Percentiles rank a stretch among this genome's conserved stretches.
Conservation (phyloP, 2,113 vertebrate species). For the Electrona antarctica region DNA sequence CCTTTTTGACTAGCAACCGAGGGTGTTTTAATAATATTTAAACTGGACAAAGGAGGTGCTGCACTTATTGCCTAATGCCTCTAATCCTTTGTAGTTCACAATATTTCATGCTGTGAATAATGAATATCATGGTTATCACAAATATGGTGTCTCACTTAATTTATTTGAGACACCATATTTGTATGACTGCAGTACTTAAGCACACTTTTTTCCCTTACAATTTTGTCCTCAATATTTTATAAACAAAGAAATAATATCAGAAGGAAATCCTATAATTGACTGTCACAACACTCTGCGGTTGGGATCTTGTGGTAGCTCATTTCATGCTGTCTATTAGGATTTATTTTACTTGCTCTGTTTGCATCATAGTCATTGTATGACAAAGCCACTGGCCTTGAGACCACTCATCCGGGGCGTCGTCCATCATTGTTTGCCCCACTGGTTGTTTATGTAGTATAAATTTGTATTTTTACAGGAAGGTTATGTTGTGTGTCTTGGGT, state of each 20-base stretch:
- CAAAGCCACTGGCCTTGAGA: constrained; percentile 56
- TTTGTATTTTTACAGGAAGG: constrained; percentile 61
- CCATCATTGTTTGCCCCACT: constrained; percentile 45
- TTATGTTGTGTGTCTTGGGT: constrained; percentile 31
- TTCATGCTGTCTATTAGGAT: constrained; percentile 40
- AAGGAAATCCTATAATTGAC: constrained; percentile 6
- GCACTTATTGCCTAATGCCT: constrained; percentile 14
- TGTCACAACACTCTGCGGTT: constrained; percentile 33
- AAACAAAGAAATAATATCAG: not conserved
- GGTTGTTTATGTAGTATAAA: constrained; percentile 61
- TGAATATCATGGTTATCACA: too few relatives aligned
- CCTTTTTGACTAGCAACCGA: constrained; percentile 6
- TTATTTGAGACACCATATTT: not conserved
- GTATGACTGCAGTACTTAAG: not conserved
- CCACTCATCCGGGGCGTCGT: constrained; percentile 46
- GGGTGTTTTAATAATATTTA: constrained; percentile 32
- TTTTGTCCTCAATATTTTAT: not conserved
- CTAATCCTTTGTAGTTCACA: not conserved
- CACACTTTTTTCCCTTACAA: not conserved
- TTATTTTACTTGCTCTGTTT: constrained; percentile 63
- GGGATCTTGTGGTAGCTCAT: constrained; percentile 36
- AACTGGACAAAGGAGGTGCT: constrained; percentile 26
- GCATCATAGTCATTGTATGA: constrained; percentile 56
- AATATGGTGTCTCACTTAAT: not conserved
- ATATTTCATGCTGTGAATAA: constrained; percentile 21